Evolutionary conservation across 2,113 vertebrate genomes (phyloP).

Genomic region (zebrafish (Danio rerio)): DNA sequence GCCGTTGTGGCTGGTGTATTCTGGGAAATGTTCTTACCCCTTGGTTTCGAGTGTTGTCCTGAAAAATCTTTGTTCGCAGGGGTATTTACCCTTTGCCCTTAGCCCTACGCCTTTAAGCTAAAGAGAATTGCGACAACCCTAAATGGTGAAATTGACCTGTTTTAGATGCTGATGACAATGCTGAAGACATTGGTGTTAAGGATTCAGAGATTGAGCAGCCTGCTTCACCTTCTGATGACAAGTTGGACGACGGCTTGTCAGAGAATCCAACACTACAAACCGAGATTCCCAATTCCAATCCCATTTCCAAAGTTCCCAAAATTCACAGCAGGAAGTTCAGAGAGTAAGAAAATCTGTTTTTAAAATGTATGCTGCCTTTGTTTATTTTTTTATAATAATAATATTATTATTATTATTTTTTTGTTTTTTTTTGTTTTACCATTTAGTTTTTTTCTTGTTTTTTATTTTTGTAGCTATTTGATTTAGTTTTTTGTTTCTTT

Average conservation of each 20-base stretch:
- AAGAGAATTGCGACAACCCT: background rate
- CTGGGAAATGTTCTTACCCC: too few relatives aligned
- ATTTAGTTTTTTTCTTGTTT: too few relatives aligned
- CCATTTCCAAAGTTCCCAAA: slow-evolving; percentile 75
- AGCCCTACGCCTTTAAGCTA: too few relatives aligned
- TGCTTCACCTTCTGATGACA: background rate
- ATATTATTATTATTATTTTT: too few relatives aligned
- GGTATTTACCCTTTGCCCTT: too few relatives aligned
- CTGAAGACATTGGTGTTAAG: slow-evolving; percentile 28
- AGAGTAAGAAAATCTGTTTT: slow-evolving; percentile 81
- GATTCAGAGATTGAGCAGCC: slow-evolving; percentile 25
- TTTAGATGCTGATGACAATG: slow-evolving; percentile 24
- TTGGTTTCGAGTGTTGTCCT: too few relatives aligned
- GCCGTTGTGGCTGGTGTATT: too few relatives aligned
- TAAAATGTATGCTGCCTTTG: background rate
- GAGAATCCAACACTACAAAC: slow-evolving; percentile 25
- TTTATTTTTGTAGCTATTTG: too few relatives aligned
- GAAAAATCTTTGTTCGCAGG: too few relatives aligned
- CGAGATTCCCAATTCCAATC: slow-evolving; percentile 39
- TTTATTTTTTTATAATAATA: too few relatives aligned
- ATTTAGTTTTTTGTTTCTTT: too few relatives aligned
- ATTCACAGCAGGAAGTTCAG: slow-evolving; percentile 96
- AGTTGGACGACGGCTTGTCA: slow-evolving; percentile 13
- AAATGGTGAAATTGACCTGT: background rate
- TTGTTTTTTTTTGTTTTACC: too few relatives aligned